Conservation (phyloP, 2,797 vertebrate species). For the Sciurus vulgaris region DNA sequence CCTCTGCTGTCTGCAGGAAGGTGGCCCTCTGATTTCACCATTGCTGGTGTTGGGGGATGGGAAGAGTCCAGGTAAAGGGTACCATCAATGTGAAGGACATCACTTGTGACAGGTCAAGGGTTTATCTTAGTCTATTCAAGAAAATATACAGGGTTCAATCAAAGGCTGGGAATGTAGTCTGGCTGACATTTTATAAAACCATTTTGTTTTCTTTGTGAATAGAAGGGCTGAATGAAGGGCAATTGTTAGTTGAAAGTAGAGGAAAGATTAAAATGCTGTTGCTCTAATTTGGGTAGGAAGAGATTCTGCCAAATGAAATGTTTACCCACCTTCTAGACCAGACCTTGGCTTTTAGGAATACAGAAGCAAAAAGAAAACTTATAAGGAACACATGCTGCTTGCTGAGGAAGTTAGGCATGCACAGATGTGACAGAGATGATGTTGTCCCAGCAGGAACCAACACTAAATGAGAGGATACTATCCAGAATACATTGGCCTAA, state of each 20-base stretch:
- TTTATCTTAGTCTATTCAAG: neutral
- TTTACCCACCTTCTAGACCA: neutral
- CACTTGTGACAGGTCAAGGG: neutral
- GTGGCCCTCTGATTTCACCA: neutral
- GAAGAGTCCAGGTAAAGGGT: neutral
- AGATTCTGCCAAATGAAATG: neutral
- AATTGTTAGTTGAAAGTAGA: neutral
- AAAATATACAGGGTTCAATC: neutral
- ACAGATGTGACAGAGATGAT: neutral
- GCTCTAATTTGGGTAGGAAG: neutral
- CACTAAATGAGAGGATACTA: neutral
- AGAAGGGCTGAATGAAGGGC: neutral
- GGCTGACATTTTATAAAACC: neutral
- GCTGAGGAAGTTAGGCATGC: neutral
- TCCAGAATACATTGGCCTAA: neutral
- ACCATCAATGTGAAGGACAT: neutral
- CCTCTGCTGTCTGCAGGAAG: neutral
- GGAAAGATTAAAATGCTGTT: neutral
- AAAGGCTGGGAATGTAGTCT: neutral
- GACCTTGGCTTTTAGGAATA: neutral
- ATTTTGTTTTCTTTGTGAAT: neutral
- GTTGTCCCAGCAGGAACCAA: neutral
- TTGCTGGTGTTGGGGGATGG: neutral
- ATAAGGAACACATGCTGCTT: neutral
- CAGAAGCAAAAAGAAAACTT: neutral